phyloP scores from a whole-genome alignment of 2,888 invertebrate genomes.

The Aethes cnicana region DNA sequence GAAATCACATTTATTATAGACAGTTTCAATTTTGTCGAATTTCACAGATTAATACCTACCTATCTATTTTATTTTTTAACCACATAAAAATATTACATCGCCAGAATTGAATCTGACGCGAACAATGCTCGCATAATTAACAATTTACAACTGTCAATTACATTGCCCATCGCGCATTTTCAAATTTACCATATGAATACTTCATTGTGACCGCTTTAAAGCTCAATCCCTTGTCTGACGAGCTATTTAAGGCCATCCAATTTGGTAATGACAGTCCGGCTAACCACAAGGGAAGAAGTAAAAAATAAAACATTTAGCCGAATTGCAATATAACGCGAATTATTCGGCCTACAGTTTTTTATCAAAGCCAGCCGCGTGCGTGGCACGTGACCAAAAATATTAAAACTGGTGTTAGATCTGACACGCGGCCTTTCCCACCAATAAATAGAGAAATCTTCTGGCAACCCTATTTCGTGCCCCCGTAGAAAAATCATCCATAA shows the following conservation, averaged over 20 bases:
- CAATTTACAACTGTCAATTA: constrained; percentile 7
- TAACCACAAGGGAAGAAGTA: constrained; percentile 67
- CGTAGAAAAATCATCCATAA: constrained; percentile 13
- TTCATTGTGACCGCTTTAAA: constrained; percentile 11
- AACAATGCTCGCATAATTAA: too few species aligned
- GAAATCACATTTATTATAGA: too few species aligned
- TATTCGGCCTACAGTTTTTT: constrained; percentile 76
- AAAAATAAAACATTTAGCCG: constrained; percentile 73
- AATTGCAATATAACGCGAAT: constrained; percentile 80
- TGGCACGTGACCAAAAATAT: constrained; percentile 74
- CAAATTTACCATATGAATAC: constrained; percentile 29
- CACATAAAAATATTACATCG: too few species aligned
- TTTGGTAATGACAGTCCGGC: constrained; percentile 63
- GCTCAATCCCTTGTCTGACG: constrained; percentile 16
- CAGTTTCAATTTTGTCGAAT: too few species aligned
- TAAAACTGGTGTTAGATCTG: constrained; percentile 81
- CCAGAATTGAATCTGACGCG: too few species aligned
- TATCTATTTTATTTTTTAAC: neutral
- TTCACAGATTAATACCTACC: too few species aligned
- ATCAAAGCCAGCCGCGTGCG: constrained; percentile 74
- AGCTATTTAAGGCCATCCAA: constrained; percentile 56
- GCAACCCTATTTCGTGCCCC: constrained; percentile 56
- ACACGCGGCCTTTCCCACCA: constrained; percentile 82
- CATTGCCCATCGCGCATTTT: constrained; percentile 14
- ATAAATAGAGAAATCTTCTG: constrained; percentile 73